Base-by-base conservation (phyloP, 2,888 invertebrate genomes). In the Eilema sororculum region DNA sequence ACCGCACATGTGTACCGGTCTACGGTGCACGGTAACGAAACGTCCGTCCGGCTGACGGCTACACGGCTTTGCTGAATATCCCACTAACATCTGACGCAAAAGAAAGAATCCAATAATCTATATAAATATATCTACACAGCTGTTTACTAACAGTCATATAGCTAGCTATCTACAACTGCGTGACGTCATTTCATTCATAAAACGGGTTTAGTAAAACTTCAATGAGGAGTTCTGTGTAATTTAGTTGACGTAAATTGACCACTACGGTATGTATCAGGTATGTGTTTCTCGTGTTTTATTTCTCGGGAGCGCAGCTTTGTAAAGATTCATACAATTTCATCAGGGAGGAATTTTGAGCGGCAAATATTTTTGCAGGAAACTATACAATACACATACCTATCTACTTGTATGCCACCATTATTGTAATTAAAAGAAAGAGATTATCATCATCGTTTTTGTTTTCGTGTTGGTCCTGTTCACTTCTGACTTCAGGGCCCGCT, bases 131-230 rank as follows among this genome's bases (percentile, higher is more conserved):
- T 62, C 73, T 81, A 78, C 73, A 77, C 86, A 87, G 85, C 86
- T 86, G 86, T 84, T 78, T 75, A 75, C 72, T 68, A 78, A 78
- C 58, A 37, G 67, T 69, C 77, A 52, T 52, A 52, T 52, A 52
- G 52, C 52, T 52, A 52, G 52, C 52, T 52, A 78, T 77, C 75
- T 83, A 86, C 85, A 85, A 86, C 86, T 83, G 73, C 79, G 85
- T 93, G 94, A 94, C 94, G 94, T 94, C 93, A 93, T 74, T 90
- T 87, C 94, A 94, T 94, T 94, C 90, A 94, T 86, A 85, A 88
- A 86, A 84, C 84, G 74, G 80, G 80, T 83, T 86, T 88, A 79
- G 86, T 86, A 81, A 86, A 88, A 86, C 84, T 86, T 87, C 87
- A 91, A 90, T 91, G 90, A 86, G 82, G 82, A 75, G 73, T 65